Evolutionary conservation across 2,888 invertebrate genomes (phyloP), one percentile per base, ranked within the genome.

Genomic region (Eupithecia insigniata): DNA sequence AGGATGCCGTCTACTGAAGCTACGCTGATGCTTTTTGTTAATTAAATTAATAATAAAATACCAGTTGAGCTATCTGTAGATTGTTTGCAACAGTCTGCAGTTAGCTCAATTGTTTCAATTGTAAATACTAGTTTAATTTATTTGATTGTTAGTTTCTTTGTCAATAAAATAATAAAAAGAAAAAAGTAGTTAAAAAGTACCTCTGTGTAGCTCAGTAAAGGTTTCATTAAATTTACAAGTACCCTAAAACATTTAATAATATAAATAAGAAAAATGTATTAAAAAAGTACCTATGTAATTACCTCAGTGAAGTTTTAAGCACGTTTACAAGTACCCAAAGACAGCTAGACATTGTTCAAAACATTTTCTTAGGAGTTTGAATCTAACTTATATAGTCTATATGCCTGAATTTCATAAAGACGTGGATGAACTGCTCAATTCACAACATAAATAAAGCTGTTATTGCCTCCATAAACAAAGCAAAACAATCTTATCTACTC

Each of bases 1-100:
- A 66, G 30, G 58, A n/a, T 22, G 39, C 43, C 26, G 12, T 28
- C 32, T 28, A 60, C 66, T 66, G 28, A 51, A 69, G 30, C 55
- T 39, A 22, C 2, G 10, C 22, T 28, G 60, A 39, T 67, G 28
- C 10, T 14, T 51, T 16, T n/a, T 14, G n/a, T n/a, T n/a, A n/a
- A n/a, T n/a, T n/a, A n/a, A n/a, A n/a, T n/a, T n/a, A n/a, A n/a
- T n/a, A n/a, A n/a, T n/a, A n/a, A n/a, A n/a, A n/a, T n/a, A n/a
- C n/a, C n/a, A n/a, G n/a, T n/a, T n/a, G n/a, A n/a, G n/a, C n/a
- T n/a, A n/a, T n/a, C n/a, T n/a, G n/a, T n/a, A n/a, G n/a, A n/a
- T n/a, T n/a, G n/a, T n/a, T n/a, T n/a, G n/a, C n/a, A n/a, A n/a
- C n/a, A n/a, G n/a, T n/a, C n/a, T n/a, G n/a, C n/a, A n/a, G n/a